Percentiles rank a stretch among this genome's conserved stretches.
Evolutionary conservation across 53 echinoderm and acorn worm genomes (phyloP).

Genomic region (Mesocentrotus franciscanus): DNA sequence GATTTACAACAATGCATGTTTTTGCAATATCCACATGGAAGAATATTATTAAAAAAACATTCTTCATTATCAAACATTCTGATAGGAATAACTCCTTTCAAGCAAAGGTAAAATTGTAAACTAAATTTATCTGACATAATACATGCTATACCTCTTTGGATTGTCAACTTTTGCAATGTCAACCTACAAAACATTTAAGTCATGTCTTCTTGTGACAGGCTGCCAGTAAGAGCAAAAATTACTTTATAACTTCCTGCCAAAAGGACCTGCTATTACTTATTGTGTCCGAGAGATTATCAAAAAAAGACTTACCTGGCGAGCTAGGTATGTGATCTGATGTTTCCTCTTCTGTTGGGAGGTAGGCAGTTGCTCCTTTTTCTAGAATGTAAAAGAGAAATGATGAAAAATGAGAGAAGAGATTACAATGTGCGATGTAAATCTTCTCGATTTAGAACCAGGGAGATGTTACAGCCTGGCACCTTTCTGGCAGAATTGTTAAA

Average conservation of each 20-base stretch:
- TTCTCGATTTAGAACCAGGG: background rate
- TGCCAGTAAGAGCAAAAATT: background rate
- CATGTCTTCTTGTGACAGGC: background rate
- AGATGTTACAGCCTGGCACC: background rate
- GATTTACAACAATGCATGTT: too few species aligned
- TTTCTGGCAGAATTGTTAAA: background rate
- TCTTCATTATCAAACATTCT: too few species aligned
- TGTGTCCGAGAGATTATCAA: background rate
- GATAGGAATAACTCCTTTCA: too few species aligned
- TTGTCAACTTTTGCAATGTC: background rate
- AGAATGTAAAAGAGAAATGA: background rate
- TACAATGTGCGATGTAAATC: background rate
- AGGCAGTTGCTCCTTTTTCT: slow-evolving; percentile 93
- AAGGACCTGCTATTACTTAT: background rate
- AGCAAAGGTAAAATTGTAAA: too few species aligned
- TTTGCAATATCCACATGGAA: too few species aligned
- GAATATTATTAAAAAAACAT: too few species aligned
- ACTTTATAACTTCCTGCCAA: background rate
- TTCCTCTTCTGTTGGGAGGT: slow-evolving; percentile 89
- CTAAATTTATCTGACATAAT: background rate
- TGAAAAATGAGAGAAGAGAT: background rate
- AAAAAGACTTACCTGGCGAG: slow-evolving; percentile 81
- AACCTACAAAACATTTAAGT: background rate
- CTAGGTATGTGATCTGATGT: slow-evolving; percentile 95
- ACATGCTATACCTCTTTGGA: background rate